Evolutionary conservation across 2,888 invertebrate species (phyloP).

Genomic region (Dryobota labecula): DNA sequence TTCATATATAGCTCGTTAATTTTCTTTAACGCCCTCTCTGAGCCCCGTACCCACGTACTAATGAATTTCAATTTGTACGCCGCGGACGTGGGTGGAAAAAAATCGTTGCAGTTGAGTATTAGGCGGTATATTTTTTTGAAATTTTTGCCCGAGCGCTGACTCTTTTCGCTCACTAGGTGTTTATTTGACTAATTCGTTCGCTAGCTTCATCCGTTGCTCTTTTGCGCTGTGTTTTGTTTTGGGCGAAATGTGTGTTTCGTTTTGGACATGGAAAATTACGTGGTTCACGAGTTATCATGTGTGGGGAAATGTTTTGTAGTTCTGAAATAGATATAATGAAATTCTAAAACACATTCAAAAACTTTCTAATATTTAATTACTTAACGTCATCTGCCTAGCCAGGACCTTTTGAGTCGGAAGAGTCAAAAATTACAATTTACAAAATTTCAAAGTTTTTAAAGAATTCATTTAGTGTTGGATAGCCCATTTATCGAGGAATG

Average conservation of each 20-base stretch:
- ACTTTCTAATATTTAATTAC: no score
- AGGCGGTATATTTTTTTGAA: constrained; percentile 58
- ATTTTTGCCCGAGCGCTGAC: constrained; percentile 26
- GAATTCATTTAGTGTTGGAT: no score
- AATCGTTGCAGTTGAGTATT: constrained; percentile 71
- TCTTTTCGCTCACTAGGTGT: constrained; percentile 52
- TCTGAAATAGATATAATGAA: no score
- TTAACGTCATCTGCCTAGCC: no score
- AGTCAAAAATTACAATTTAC: no score
- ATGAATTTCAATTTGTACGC: constrained; percentile 89
- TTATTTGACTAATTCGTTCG: constrained; percentile 63
- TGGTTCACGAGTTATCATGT: constrained; percentile 16
- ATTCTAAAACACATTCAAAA: no score
- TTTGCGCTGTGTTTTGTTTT: constrained; percentile 50
- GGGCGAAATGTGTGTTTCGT: neutral
- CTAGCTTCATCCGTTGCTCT: constrained; percentile 51
- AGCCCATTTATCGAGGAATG: no score
- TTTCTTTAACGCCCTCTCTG: constrained; percentile 85
- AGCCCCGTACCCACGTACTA: constrained; percentile 80
- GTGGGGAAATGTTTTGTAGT: neutral
- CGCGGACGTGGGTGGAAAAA: constrained; percentile 76
- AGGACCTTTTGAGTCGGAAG: no score
- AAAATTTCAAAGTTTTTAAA: no score
- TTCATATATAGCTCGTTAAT: constrained; percentile 88
- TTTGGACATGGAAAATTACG: constrained; percentile 33